Base-by-base conservation (phyloP, 2,113 vertebrate genomes). In the Pseudolaguvia tuberculata region DNA sequence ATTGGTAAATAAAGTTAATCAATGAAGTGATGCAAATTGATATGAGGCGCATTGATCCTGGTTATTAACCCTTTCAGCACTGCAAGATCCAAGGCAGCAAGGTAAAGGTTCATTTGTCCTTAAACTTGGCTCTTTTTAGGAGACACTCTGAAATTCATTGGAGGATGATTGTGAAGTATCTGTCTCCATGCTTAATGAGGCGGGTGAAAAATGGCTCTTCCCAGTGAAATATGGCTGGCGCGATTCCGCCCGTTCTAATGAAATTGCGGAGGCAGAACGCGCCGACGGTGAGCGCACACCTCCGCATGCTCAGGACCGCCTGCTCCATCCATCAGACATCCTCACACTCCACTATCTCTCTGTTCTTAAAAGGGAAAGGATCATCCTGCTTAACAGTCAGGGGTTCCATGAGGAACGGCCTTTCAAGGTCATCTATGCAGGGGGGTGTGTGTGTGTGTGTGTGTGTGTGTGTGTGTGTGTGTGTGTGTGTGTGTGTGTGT, bases 351-450 rank as follows among this genome's bases (percentile, higher is more conserved):
- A 35, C 31, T 58, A 50, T 75, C 78, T 55, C 70, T 61, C 10
- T 83, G 76, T 81, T 47, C 72, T 25, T 74, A 70, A 68, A 67
- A 78, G 27, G 23, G 15, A 50, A 84, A n/a, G 31, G 68, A 70
- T 72, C 61, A 82, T 84, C 83, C 75, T 73, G 78, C 86, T 76
- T 82, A 84, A 84, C 74, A 79, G 76, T 85, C 77, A 81, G 77
- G 81, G 62, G 35, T n/a, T n/a, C n/a, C n/a, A 77, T 85, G 68
- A 69, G 83, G 84, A 82, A 31, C 76, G 77, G 76, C 78, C 78
- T 72, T 88, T 89, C 83, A 81, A 86, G 89, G 90, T 91, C 87
- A 86, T 65, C 83, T 81, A 9, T n/a, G 48, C 23, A 52, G 20
- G 21, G 56, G 35, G 31, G 70, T 73, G 76, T 50, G 23, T 25